Evolutionary conservation across 1,140 invertebrate species (phyloP).

Genomic region (Drosophila lacertosa): DNA sequence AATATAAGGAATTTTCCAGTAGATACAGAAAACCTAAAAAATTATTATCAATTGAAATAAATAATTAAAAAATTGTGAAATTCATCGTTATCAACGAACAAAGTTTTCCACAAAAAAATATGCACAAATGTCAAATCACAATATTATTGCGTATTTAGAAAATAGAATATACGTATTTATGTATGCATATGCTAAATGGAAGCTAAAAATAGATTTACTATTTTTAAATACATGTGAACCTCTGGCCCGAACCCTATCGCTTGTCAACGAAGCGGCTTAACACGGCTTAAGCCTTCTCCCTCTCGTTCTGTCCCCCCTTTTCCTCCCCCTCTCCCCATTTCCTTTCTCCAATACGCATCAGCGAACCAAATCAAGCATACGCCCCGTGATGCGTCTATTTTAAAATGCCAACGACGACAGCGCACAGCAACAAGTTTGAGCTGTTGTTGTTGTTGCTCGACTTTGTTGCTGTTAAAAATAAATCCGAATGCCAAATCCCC

Average conservation of each 20-base stretch:
- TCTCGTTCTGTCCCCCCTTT: not conserved
- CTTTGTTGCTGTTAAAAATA: not conserved
- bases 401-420: constrained; percentile 19
- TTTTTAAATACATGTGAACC: constrained; percentile 25
- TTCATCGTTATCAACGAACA: not conserved
- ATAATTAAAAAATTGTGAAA: not conserved
- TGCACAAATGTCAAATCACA: not conserved
- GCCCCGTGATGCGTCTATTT: constrained; percentile 55
- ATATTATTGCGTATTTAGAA: not conserved
- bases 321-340: not conserved
- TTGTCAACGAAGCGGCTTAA: constrained; percentile 7
- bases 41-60: too few species aligned
- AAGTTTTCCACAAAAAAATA: not conserved
- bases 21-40: too few species aligned
- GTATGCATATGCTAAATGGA: not conserved
- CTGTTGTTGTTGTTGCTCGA: constrained; percentile 1
- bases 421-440: constrained; percentile 63
- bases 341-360: not conserved
- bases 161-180: too few species aligned
- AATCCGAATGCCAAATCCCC: constrained; percentile 1
- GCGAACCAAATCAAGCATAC: constrained; percentile 56
- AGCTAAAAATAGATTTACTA: constrained; percentile 22
- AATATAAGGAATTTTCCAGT: too few species aligned
- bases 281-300: not conserved
- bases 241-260: not conserved